Evolutionary conservation across 2,113 vertebrate genomes (phyloP).

Genomic region (Miniopterus natalensis): DNA sequence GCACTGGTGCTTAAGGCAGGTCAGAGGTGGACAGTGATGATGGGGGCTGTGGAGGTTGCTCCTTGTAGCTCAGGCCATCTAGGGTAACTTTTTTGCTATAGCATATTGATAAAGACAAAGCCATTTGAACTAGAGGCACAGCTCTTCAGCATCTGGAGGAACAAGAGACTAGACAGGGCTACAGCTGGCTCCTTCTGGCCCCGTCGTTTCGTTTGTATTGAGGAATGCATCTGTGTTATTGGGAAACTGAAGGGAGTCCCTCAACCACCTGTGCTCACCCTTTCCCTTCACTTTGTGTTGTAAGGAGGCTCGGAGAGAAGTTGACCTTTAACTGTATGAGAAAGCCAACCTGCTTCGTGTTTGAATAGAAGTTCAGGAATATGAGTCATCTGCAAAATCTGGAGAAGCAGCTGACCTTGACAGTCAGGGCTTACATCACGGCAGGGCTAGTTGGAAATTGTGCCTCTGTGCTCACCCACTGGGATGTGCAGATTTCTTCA

Average conservation of each 20-base stretch:
- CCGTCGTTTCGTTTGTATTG: not conserved
- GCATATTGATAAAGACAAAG: not conserved
- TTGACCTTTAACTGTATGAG: slow-evolving; percentile 35
- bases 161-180: not conserved
- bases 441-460: not conserved
- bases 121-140: not conserved
- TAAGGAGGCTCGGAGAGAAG: not conserved
- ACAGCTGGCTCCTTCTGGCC: not conserved
- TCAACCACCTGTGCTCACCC: not conserved
- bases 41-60: not conserved
- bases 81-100: not conserved
- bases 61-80: not conserved
- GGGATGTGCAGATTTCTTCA: not conserved
- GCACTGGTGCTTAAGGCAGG: not conserved
- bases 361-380: slow-evolving; percentile 40
- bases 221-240: not conserved
- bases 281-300: not conserved
- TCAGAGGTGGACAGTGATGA: not conserved
- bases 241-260: not conserved
- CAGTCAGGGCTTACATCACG: not conserved
- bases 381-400: slow-evolving; percentile 23
- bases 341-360: slow-evolving; percentile 32
- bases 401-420: not conserved
- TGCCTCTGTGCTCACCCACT: not conserved
- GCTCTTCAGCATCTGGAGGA: not conserved